Evolutionary conservation across 2,113 vertebrate species (phyloP).

Genomic region (Podarcis raffonei): DNA sequence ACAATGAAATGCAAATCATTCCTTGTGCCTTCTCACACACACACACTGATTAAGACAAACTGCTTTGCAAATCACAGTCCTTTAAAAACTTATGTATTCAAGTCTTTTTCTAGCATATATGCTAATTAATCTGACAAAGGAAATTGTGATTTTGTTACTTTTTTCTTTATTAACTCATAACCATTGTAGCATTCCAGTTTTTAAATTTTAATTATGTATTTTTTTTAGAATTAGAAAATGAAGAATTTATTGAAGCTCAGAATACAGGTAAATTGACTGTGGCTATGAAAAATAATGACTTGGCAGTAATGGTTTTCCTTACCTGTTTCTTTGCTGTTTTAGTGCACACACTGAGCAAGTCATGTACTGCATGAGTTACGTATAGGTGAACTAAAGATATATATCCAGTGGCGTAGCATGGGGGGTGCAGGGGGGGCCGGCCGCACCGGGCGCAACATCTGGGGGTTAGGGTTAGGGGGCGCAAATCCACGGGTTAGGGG

Average conservation of each 20-base stretch:
- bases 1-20: not conserved
- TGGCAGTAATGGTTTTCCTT: not conserved
- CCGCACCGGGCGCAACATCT: too few relatives aligned
- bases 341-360: not conserved
- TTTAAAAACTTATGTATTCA: not conserved
- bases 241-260: conserved; percentile 31
- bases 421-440: too few relatives aligned
- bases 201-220: conserved; percentile 2
- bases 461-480: too few relatives aligned
- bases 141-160: not conserved
- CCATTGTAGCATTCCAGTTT: not conserved
- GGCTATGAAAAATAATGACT: not conserved
- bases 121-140: not conserved
- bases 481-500: too few relatives aligned
- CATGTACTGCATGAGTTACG: not conserved
- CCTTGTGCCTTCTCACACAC: not conserved
- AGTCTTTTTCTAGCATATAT: not conserved
- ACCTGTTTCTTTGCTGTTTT: not conserved
- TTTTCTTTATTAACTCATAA: not conserved
- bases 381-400: not conserved
- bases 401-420: too few relatives aligned
- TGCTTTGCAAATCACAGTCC: not conserved
- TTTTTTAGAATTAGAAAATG: conserved; percentile 51
- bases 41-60: not conserved
- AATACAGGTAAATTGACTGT: conserved; percentile 43